Percentiles rank a stretch among this genome's conserved stretches.
These are phyloP conservation scores for Carabus problematicus DNA, from an alignment of 2,888 invertebrate species.

Conservation along the genomic window DNA sequence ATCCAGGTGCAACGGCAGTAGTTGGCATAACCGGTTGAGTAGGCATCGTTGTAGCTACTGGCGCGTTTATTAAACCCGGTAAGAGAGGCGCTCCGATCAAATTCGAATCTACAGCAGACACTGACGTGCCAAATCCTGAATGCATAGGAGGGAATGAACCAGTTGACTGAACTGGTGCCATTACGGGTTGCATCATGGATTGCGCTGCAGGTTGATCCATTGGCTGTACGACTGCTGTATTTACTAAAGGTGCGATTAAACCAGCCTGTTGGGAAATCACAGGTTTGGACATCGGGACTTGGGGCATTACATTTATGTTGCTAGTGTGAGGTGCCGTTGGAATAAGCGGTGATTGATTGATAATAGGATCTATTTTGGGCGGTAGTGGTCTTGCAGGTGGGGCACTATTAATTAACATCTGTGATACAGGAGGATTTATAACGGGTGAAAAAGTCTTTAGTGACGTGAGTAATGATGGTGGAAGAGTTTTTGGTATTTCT, in stretches of 20 bases:
- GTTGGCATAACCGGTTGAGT: constrained; percentile 26
- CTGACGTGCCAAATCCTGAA: constrained; percentile 34
- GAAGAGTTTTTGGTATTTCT: constrained; percentile 87
- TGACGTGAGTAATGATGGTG: constrained; percentile 76
- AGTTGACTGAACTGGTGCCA: constrained; percentile 43
- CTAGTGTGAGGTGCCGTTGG: constrained; percentile 44
- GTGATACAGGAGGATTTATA: constrained; percentile 54
- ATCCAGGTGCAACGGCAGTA: constrained; percentile 37
- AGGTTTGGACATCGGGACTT: constrained; percentile 47
- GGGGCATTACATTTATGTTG: constrained; percentile 23
- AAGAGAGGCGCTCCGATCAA: constrained; percentile 39
- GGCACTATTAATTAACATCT: constrained; percentile 46
- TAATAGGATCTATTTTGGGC: constrained; percentile 59
- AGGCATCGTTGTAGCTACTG: constrained; percentile 36
- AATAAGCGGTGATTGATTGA: constrained; percentile 54
- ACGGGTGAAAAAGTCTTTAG: constrained; percentile 63
- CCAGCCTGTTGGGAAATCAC: constrained; percentile 50
- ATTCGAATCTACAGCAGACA: constrained; percentile 28
- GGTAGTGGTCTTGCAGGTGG: constrained; percentile 52
- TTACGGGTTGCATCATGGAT: constrained; percentile 43
- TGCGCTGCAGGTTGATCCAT: constrained; percentile 22
- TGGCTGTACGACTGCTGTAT: constrained; percentile 24
- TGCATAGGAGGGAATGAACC: constrained; percentile 50
- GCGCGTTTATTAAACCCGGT: constrained; percentile 27
- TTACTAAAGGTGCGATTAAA: constrained; percentile 43